Evolutionary conservation across 2,113 vertebrate species (phyloP).

Genomic region (Pangasianodon hypophthalmus): DNA sequence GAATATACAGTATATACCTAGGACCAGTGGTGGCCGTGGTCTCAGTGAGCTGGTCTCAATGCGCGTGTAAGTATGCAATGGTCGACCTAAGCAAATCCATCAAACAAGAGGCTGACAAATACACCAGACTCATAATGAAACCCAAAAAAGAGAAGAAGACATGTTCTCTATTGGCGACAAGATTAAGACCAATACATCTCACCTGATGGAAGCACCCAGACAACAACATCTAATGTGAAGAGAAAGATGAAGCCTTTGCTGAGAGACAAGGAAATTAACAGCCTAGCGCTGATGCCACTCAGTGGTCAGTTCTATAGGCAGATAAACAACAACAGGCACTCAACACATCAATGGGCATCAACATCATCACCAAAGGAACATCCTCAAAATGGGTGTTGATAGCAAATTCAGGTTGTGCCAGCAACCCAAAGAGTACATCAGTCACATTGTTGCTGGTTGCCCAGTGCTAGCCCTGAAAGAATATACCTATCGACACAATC

Average conservation of each 20-base stretch:
- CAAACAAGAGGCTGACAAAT: background rate
- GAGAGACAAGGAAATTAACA: background rate
- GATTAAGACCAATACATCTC: background rate
- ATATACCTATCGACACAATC: background rate
- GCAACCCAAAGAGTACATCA: background rate
- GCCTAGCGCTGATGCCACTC: background rate
- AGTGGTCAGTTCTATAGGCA: background rate
- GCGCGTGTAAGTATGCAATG: no score
- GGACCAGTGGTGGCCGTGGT: background rate
- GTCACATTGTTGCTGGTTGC: background rate
- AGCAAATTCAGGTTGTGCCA: background rate
- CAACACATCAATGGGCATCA: background rate
- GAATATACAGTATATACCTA: background rate
- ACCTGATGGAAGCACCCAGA: background rate
- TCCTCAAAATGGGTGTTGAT: background rate
- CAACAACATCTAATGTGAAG: background rate
- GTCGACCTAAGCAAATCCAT: background rate
- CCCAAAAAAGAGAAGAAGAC: no score
- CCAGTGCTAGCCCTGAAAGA: background rate
- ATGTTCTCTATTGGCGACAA: no score
- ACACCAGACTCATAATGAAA: background rate
- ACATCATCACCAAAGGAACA: background rate
- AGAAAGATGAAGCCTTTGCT: background rate
- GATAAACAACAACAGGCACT: background rate
- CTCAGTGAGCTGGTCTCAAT: no score